A percentile compares a stretch with the other conserved stretches of the same genome.
Evolutionary conservation across 2,888 invertebrate genomes (phyloP).

Genomic region (Mechanitis messenoides): DNA sequence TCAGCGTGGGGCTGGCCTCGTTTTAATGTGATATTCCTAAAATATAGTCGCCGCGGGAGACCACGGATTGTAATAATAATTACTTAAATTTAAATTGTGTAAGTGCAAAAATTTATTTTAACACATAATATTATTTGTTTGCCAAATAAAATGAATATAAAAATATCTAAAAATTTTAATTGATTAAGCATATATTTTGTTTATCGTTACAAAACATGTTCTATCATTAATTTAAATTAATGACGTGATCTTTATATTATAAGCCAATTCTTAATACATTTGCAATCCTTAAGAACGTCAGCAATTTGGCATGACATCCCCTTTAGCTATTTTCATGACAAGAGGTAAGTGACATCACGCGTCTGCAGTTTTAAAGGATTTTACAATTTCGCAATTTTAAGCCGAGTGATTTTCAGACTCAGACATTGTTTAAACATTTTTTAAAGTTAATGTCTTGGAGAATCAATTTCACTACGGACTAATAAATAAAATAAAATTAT

Average conservation of each 20-base stretch:
- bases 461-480: too few species aligned
- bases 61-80: not conserved
- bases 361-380: not conserved
- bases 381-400: not conserved
- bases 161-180: too few species aligned
- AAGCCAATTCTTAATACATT: not conserved
- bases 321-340: conserved; percentile 2
- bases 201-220: too few species aligned
- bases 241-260: not conserved
- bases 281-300: not conserved
- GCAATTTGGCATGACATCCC: conserved; percentile 2
- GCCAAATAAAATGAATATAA: too few species aligned
- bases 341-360: not conserved
- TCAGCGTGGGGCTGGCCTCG: conserved; percentile 24
- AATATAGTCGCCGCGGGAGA: conserved; percentile 22
- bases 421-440: too few species aligned
- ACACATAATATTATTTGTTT: too few species aligned
- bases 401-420: too few species aligned
- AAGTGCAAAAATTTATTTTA: not conserved
- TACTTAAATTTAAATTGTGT: not conserved
- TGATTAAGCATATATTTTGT: too few species aligned
- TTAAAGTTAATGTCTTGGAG: not conserved
- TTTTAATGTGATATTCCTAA: conserved; percentile 18
- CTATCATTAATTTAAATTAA: too few species aligned
- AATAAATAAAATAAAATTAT: conserved; percentile 1